phyloP scores from a whole-genome alignment of 1,140 invertebrate genomes.

The Heliconius nattereri region DNA sequence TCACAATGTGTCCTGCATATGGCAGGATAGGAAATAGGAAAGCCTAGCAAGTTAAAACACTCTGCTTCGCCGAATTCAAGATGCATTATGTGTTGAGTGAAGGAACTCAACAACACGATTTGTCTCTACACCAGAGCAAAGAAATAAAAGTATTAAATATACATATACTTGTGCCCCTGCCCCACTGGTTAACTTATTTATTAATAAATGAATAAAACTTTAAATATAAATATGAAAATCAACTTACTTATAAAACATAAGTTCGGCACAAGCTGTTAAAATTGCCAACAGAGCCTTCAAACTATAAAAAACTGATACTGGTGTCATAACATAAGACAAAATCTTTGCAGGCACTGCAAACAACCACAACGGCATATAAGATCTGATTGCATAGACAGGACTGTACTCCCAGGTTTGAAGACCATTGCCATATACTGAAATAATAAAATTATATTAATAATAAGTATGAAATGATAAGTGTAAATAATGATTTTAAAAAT shows the following conservation, averaged over 20 bases:
- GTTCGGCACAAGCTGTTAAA: slow-evolving; percentile 90
- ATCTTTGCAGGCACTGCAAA: slow-evolving; percentile 94
- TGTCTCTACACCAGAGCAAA: no score
- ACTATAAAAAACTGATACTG: slow-evolving; percentile 95
- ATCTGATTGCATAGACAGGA: slow-evolving; percentile 95
- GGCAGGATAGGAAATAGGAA: no score
- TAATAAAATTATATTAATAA: slow-evolving; percentile 29
- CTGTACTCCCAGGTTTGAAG: slow-evolving; percentile 99
- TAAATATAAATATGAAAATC: not conserved
- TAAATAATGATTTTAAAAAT: no score
- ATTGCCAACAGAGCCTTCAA: slow-evolving; percentile 91
- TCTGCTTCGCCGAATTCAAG: no score
- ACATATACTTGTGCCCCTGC: no score
- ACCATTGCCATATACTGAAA: slow-evolving; percentile 93
- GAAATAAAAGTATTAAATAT: no score
- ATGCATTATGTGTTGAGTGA: no score
- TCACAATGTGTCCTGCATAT: no score
- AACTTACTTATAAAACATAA: slow-evolving; percentile 96
- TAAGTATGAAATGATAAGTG: slow-evolving; percentile 25
- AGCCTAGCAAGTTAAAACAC: no score
- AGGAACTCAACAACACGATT: no score
- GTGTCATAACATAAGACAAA: slow-evolving; percentile 88
- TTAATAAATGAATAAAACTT: not conserved
- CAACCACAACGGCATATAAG: slow-evolving; percentile 94
- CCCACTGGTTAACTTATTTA: no score